Conservation (phyloP, 2,888 invertebrate species). For the Vanessa cardui region DNA sequence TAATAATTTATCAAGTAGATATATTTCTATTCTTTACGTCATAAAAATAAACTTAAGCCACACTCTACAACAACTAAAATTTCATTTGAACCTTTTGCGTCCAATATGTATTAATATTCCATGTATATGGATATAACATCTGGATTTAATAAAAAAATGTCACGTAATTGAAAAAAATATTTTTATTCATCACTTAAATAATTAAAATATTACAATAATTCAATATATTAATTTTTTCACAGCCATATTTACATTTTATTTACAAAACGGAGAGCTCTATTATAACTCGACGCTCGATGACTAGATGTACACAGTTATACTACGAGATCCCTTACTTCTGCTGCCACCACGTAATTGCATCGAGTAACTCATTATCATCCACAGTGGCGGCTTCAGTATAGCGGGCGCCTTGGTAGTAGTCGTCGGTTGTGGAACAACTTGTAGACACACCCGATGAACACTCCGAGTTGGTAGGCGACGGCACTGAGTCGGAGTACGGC, state of each 20-base stretch:
- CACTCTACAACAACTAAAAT: background rate
- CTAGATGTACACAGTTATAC: constrained; percentile 35
- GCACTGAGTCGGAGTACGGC: constrained; percentile 78
- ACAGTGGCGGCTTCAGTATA: constrained; percentile 83
- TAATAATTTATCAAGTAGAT: background rate
- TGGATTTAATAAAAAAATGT: background rate
- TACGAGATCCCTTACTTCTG: constrained; percentile 69
- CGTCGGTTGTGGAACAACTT: constrained; percentile 58
- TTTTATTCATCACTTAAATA: background rate
- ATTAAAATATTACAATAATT: constrained; percentile 12
- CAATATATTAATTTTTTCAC: constrained; percentile 44
- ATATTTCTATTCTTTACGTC: background rate
- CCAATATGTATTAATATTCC: too few species aligned
- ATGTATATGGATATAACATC: too few species aligned
- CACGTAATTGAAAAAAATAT: background rate
- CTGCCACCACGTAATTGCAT: constrained; percentile 92
- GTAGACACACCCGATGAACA: constrained; percentile 83
- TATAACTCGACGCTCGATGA: constrained; percentile 27
- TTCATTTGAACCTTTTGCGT: too few species aligned
- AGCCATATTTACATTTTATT: constrained; percentile 37
- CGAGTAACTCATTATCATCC: constrained; percentile 92
- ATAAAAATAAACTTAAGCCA: background rate
- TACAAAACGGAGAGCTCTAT: constrained; percentile 7
- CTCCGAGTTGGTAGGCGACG: constrained; percentile 87
- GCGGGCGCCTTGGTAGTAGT: constrained; percentile 46